phyloP scores from a whole-genome alignment of 2,113 vertebrate species.

The Hippocampus zosterae region DNA sequence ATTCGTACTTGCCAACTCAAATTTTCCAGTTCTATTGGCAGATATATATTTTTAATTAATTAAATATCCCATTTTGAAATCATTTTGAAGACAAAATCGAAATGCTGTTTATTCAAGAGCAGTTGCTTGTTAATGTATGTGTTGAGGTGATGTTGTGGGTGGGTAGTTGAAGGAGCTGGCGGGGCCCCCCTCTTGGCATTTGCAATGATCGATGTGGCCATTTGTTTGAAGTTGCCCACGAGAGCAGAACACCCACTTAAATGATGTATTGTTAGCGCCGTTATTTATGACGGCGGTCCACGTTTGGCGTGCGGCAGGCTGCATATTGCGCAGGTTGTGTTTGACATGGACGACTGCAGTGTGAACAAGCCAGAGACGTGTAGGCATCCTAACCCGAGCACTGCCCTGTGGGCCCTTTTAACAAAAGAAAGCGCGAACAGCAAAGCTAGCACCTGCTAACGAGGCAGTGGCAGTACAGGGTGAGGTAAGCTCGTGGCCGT shows the following conservation, averaged over 20 bases:
- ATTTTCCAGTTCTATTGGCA: background rate
- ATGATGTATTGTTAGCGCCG: slow-evolving; percentile 69
- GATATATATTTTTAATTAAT: background rate
- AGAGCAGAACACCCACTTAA: slow-evolving; percentile 67
- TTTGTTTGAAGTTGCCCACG: slow-evolving; percentile 72
- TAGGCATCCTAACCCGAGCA: slow-evolving; percentile 56
- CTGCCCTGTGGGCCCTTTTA: slow-evolving; percentile 49
- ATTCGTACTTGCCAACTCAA: too few species aligned
- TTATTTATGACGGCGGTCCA: slow-evolving; percentile 72
- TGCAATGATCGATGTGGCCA: slow-evolving; percentile 68
- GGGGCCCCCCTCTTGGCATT: slow-evolving; percentile 53
- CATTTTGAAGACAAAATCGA: slow-evolving; percentile 24
- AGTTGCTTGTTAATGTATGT: slow-evolving; percentile 36
- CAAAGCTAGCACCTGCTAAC: slow-evolving; percentile 33
- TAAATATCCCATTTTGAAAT: background rate
- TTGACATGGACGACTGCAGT: slow-evolving; percentile 66
- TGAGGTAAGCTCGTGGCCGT: background rate
- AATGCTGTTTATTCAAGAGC: slow-evolving; percentile 55
- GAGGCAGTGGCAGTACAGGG: slow-evolving; percentile 10
- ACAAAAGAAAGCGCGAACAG: slow-evolving; percentile 47
- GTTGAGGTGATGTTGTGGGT: slow-evolving; percentile 42
- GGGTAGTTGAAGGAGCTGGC: slow-evolving; percentile 36
- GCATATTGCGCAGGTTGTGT: slow-evolving; percentile 64
- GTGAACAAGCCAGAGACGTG: slow-evolving; percentile 66
- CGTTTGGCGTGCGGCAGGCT: slow-evolving; percentile 48